Conservation (phyloP, 2,888 invertebrate species). For the Leptura quadrifasciata region DNA sequence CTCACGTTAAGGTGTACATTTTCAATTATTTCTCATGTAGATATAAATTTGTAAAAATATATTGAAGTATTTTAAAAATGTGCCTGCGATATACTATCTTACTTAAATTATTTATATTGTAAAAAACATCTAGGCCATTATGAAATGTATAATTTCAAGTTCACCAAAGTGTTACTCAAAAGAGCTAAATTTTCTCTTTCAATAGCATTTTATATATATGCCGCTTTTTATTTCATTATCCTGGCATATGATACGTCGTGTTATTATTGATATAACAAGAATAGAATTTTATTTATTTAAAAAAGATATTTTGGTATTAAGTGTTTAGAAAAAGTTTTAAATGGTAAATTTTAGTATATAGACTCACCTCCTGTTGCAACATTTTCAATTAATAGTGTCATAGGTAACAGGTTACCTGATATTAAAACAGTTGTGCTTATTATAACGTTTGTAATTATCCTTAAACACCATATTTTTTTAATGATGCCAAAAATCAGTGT, state of each 20-base stretch:
- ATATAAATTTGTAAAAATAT: constrained; percentile 22
- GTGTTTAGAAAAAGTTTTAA: no score
- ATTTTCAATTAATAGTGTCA: not conserved
- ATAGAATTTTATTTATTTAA: constrained; percentile 1
- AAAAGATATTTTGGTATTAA: not conserved
- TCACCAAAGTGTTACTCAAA: constrained; percentile 14
- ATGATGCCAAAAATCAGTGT: constrained; percentile 36
- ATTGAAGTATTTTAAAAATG: constrained; percentile 13
- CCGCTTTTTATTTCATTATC: not conserved
- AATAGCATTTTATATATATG: not conserved
- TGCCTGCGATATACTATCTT: constrained; percentile 25
- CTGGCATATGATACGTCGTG: not conserved
- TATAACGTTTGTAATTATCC: constrained; percentile 16
- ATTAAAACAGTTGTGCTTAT: not conserved
- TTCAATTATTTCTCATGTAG: constrained; percentile 23
- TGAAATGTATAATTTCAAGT: constrained; percentile 4
- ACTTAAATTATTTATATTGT: constrained; percentile 32
- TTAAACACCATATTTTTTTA: constrained; percentile 35
- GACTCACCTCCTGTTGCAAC: not conserved
- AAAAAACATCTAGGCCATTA: not conserved
- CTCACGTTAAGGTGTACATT: not conserved
- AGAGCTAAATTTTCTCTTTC: not conserved
- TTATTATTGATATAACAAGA: not conserved
- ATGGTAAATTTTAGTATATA: no score
- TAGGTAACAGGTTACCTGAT: not conserved